These are phyloP conservation scores for Aelia acuminata DNA, from an alignment of 2,888 invertebrate genomes.

Conservation along the genomic window DNA sequence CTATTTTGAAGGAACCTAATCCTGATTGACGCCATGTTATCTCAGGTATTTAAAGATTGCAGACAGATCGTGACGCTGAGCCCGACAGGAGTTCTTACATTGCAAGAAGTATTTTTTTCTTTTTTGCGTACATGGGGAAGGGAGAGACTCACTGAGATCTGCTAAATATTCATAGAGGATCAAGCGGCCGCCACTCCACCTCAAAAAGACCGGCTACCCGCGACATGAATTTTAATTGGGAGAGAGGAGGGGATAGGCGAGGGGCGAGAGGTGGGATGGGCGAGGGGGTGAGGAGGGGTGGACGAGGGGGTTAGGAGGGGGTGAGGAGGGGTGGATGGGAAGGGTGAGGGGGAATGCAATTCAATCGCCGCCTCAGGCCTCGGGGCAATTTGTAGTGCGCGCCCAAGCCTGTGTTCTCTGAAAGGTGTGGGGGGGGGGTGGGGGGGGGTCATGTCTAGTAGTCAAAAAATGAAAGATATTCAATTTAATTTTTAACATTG, in stretches of 20 bases:
- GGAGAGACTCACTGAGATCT: not conserved
- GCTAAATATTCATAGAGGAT: slow-evolving; percentile 21
- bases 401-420: not conserved
- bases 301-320: too few species aligned
- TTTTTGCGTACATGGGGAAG: too few species aligned
- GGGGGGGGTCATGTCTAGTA: not conserved
- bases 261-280: too few species aligned
- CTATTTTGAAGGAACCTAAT: not conserved
- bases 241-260: not conserved
- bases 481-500: too few species aligned
- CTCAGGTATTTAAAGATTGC: not conserved
- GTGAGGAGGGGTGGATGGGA: too few species aligned
- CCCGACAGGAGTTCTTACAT: not conserved
- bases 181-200: slow-evolving; percentile 1
- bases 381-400: not conserved
- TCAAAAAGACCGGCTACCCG: not conserved
- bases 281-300: too few species aligned
- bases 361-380: slow-evolving; percentile 4
- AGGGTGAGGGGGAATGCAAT: too few species aligned
- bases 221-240: slow-evolving; percentile 31
- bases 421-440: not conserved
- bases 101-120: not conserved
- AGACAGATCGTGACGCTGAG: not conserved
- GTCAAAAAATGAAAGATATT: not conserved
- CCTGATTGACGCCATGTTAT: not conserved